Base-by-base conservation (phyloP, 2,113 vertebrate species). In the Columbina picui region DNA sequence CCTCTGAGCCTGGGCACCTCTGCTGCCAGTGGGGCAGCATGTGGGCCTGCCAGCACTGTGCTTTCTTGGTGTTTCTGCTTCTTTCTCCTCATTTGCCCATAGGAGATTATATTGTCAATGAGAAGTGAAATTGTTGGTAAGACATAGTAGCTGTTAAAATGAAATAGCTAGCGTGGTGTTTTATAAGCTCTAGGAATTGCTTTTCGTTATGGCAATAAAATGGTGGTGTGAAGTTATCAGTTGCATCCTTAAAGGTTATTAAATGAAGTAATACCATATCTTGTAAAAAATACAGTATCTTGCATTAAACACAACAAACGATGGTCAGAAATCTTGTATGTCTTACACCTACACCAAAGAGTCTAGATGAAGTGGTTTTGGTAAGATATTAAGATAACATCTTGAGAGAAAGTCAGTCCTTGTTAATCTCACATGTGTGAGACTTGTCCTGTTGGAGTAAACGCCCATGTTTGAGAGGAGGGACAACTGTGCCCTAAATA, bases 341-440 rank as follows among this genome's bases (percentile, higher is more conserved):
- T 68, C 34, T 81, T 64, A 59, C 13, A 56, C 16, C 45, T 88
- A n/a, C 50, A 29, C 49, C 7, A 30, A 49, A 25, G 49, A 74
- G 56, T 63, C 55, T 60, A 36, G 12, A 43, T 21, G 25, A 70
- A 39, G 34, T 50, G 12, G 27, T n/a, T 94, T 65, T 45, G 61
- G 18, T 47, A 75, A n/a, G 1, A 1, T 53, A 50, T 26, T 50
- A 63, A 52, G 26, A 86, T 70, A n/a, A n/a, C n/a, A n/a, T n/a
- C n/a, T n/a, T n/a, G 34, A 32, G 61, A 64, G 38, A 59, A 76
- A 67, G 53, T 3, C 55, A 15, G 38, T 70, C 32, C 32, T 69
- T 1, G 0, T 43, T 57, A 15, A 15, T 50, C 27, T 55, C 65
- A 14, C 0, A 2, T 52, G 2, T 10, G 21, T 43, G 36, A 59